Percentiles rank a stretch among this genome's conserved stretches.
These are phyloP conservation scores for Lacerta agilis DNA, from an alignment of 2,797 vertebrate genomes.

Conservation along the genomic window DNA sequence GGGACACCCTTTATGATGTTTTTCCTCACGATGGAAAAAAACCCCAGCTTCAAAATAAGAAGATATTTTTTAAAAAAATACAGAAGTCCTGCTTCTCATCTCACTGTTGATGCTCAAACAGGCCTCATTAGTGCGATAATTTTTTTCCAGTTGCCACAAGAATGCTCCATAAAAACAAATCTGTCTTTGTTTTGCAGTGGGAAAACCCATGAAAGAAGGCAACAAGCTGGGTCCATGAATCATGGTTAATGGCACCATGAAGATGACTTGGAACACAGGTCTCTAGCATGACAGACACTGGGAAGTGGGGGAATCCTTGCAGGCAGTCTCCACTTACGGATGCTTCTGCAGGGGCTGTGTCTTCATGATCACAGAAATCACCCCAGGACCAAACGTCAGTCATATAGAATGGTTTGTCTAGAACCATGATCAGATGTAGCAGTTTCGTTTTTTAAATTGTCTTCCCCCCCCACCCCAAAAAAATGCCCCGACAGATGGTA, in stretches of 20 bases:
- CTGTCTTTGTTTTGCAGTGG: conserved; percentile 62
- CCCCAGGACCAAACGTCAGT: too few species aligned
- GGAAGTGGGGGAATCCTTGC: too few species aligned
- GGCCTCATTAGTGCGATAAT: conserved; percentile 51
- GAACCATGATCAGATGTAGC: too few species aligned
- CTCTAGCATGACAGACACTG: background rate
- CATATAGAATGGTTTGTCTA: too few species aligned
- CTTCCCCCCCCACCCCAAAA: too few species aligned
- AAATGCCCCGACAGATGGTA: too few species aligned
- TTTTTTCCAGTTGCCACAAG: conserved; percentile 62
- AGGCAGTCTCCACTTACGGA: background rate
- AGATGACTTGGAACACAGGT: background rate
- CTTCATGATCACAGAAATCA: background rate
- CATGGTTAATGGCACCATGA: background rate
- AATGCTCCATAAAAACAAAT: conserved; percentile 62
- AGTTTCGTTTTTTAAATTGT: too few species aligned
- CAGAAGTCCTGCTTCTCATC: conserved; percentile 50
- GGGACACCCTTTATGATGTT: conserved; percentile 45
- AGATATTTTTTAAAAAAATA: conserved; percentile 38
- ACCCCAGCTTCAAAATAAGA: conserved; percentile 52
- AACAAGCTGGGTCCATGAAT: conserved; percentile 50
- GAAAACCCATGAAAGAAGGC: conserved; percentile 51
- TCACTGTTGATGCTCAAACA: conserved; percentile 60
- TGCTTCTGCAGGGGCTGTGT: background rate
- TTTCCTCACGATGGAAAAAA: background rate